Evolutionary conservation across 2,888 invertebrate genomes (phyloP), one percentile per base, ranked within the genome.

Genomic region (Sinhomidia bicolor): DNA sequence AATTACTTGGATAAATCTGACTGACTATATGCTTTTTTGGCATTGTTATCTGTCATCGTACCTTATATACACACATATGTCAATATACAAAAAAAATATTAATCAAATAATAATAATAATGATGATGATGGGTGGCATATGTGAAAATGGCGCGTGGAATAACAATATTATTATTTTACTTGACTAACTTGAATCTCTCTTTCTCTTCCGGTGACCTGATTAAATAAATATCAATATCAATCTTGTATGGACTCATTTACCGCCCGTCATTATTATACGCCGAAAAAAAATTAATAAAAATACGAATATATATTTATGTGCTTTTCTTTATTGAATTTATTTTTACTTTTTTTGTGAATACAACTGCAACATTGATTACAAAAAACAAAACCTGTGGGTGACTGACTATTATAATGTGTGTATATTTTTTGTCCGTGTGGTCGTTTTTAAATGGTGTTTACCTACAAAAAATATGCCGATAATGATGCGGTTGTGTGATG

Each of bases 121-220:
- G 65, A 65, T 36, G 36, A 29, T 65, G 29, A 65, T 65, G 65
- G 65, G n/a, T 17, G n/a, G n/a, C 17, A 12, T 29, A 65, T 65
- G n/a, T 36, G 36, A 36, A 36, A 36, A 32, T 65, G 74, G 20
- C 17, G 41, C 26, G 23, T 74, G 41, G 0, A 41, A 23, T 23
- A 47, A 74, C 17, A 26, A 47, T 41, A n/a, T 6, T 29, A n/a
- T n/a, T n/a, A n/a, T 62, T 10, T 17, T 17, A 14, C 23, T 32
- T 65, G 29, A 7, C 23, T 62, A 0, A 12, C 65, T 65, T 29
- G 14, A n/a, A n/a, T n/a, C n/a, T n/a, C 9, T n/a, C 29, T 23
- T 23, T 26, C 36, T 36, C 36, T 4, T 26, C 47, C 47, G 44
- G 47, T 74, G 41, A 44, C 74, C 41, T 74, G 23, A 44, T 47